Evolutionary conservation across 1,140 invertebrate genomes (phyloP), one percentile per base, ranked within the genome.

Genomic region (Diorhabda sublineata): DNA sequence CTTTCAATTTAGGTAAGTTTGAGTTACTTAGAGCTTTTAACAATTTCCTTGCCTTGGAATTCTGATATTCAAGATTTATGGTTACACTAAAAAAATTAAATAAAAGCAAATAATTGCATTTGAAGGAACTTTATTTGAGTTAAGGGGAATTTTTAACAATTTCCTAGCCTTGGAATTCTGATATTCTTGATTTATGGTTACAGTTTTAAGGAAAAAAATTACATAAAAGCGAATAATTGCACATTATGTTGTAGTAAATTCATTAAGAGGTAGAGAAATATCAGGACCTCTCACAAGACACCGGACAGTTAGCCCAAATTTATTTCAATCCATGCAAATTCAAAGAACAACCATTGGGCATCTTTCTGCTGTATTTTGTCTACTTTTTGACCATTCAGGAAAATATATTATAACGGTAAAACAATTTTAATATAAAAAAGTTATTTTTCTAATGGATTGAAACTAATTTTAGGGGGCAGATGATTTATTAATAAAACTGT

Each of bases 401-500:
- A 88, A 89, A 78, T 98, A 93, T 79, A 91, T 98, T 61, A 89
- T 98, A 74, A 98, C 97, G 0, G 91, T 92, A 83, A 85, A 45
- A 57, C 43, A 58, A 43, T 61, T 26, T 43, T 60, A 56, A n/a
- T 6, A 52, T 2, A 52, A 6, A 52, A 52, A 52, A 52, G 47
- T 52, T 9, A 6, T 52, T 52, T 5, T 52, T 52, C 47, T 52
- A 52, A 52, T 4, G 6, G 47, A 3, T 52, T 52, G 47, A 26
- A 26, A 26, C 26, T 52, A 3, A 61, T 82, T 80, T 11, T 73
- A 93, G 90, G 98, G 97, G 67, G 96, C 97, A 56, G 98, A 99
- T 85, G 98, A 99, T 84, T 83, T 94, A 67, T 85, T 99, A 5
- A 92, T 99, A 7, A 99, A 99, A 87, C 86, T 98, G 58, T 99